Percentiles rank a stretch among this genome's conserved stretches.
phyloP scores from a whole-genome alignment of 2,888 invertebrate species.

The Napeogenes sylphis region DNA sequence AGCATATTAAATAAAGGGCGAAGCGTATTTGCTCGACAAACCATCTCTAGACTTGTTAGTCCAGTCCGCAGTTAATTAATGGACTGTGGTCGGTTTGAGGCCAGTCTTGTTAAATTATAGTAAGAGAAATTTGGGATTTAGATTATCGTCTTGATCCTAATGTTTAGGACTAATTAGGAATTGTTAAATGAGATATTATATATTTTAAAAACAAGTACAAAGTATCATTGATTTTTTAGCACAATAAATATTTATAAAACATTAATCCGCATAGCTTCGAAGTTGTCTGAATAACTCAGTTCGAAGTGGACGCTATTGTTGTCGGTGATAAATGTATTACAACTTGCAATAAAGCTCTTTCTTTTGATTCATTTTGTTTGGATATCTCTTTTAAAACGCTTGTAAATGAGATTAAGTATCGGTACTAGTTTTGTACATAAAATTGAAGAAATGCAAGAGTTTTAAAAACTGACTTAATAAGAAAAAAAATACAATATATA shows the following conservation, averaged over 20 bases:
- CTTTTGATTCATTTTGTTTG: slow-evolving; percentile 9
- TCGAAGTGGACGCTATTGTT: slow-evolving; percentile 5
- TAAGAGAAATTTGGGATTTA: neutral
- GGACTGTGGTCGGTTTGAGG: slow-evolving; percentile 19
- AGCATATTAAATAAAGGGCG: slow-evolving; percentile 17
- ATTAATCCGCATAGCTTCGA: slow-evolving; percentile 5
- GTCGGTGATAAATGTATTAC: slow-evolving; percentile 13
- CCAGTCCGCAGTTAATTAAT: slow-evolving; percentile 23
- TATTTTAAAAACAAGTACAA: neutral
- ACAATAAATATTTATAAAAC: neutral
- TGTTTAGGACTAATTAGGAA: neutral
- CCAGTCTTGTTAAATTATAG: neutral
- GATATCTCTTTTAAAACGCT: neutral
- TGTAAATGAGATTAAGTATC: neutral
- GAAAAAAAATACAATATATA: no score
- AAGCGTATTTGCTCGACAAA: slow-evolving; percentile 18
- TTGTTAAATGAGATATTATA: neutral
- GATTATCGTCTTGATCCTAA: neutral
- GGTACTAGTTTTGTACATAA: no score
- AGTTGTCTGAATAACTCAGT: slow-evolving; percentile 11
- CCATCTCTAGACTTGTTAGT: slow-evolving; percentile 23
- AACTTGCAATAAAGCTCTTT: slow-evolving; percentile 5
- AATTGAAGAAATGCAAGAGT: no score
- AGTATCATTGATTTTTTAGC: neutral
- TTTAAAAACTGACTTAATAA: no score